A percentile compares a stretch with the other conserved stretches of the same genome.
These are phyloP conservation scores for Philaenus spumarius DNA, from an alignment of 1,140 invertebrate species.

Conservation along the genomic window DNA sequence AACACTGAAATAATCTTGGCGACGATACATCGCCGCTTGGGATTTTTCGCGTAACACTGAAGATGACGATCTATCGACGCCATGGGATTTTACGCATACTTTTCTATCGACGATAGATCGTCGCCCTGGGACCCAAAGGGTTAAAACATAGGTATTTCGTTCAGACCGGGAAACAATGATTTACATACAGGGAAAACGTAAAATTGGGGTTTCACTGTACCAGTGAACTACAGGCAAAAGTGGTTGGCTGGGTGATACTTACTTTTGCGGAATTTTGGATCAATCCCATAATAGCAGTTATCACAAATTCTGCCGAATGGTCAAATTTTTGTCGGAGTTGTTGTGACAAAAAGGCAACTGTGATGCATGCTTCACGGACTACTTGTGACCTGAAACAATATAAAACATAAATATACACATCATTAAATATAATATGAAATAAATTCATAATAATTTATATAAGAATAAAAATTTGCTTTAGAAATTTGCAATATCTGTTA, in stretches of 20 bases:
- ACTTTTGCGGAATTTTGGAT: slow-evolving; percentile 95
- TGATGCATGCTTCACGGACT: slow-evolving; percentile 90
- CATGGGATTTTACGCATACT: too few relatives aligned
- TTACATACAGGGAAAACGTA: background rate
- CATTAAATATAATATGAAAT: too few relatives aligned
- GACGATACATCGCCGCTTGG: too few relatives aligned
- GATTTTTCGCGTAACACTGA: too few relatives aligned
- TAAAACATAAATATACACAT: background rate
- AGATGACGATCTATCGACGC: too few relatives aligned
- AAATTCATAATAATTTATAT: too few relatives aligned
- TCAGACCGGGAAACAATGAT: background rate
- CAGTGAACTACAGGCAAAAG: background rate
- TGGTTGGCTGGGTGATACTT: slow-evolving; percentile 16
- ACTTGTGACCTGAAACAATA: slow-evolving; percentile 55
- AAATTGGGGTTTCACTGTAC: background rate
- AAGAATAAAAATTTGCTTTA: too few relatives aligned
- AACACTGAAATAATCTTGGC: too few relatives aligned
- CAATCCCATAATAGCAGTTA: slow-evolving; percentile 79
- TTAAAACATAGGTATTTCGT: too few relatives aligned
- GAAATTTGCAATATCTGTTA: too few relatives aligned
- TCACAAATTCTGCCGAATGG: slow-evolving; percentile 71
- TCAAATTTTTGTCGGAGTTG: slow-evolving; percentile 76
- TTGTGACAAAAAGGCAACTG: slow-evolving; percentile 85
- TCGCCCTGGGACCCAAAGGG: too few relatives aligned
- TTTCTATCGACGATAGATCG: too few relatives aligned